Evolutionary conservation across 2,888 invertebrate genomes (phyloP), one percentile per base, ranked within the genome.

Genomic region (Julus scanicus): DNA sequence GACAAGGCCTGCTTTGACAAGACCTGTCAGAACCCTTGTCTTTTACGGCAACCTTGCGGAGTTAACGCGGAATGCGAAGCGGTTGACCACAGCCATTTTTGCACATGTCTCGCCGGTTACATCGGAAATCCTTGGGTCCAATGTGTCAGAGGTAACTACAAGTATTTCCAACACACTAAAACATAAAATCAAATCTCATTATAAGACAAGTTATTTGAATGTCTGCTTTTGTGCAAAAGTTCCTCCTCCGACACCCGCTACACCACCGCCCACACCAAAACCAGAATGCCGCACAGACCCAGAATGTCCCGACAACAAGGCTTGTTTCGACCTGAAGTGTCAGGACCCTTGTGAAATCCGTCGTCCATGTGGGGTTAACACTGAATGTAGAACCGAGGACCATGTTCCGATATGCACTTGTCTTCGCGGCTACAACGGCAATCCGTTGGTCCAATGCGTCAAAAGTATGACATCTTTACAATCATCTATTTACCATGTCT

Each of bases 21-120:
- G 84, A 94, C 95, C 92, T 97, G 96, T 91, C 93, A 94, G 29
- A 96, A 96, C 84, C 96, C 96, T 2, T 97, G 97, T 48, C 20
- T 63, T 3, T 20, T 89, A 37, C 20, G 87, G 20, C 95, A 95
- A 88, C 95, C 95, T 11, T 97, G 97, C 91, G 97, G 96, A 63
- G 93, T 95, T 53, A 94, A 94, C 90, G 95, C 96, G 17, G 92
- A 94, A 87, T 97, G 97, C 91, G 96, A 96, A 91, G 96, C 97
- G 0, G 92, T 95, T 87, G 95, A 96, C 91, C 97, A 97, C 91
- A 94, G 94, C 89, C 95, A 96, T 0, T 94, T 94, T 4, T 97
- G 97, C 92, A 96, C 95, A 92, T 97, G 97, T 92, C 94, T 96
- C 84, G 94, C 95, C 90, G 95, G 95, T 92, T 96, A 96, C 92